Evolutionary conservation across 1,140 invertebrate species (phyloP).

Genomic region (Hyphantria cunea): DNA sequence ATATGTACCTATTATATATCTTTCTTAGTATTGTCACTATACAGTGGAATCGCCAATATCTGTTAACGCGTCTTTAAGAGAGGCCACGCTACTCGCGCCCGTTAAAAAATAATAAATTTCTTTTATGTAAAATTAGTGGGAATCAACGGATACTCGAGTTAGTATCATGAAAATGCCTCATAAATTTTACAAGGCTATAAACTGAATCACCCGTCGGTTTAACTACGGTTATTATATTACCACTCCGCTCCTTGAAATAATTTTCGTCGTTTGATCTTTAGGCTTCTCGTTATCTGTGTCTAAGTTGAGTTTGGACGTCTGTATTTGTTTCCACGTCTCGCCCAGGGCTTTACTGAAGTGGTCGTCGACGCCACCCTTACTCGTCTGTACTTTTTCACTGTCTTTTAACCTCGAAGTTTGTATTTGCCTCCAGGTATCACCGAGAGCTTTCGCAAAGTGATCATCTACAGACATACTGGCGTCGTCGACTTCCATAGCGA

Average conservation of each 20-base stretch:
- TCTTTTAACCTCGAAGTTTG: conserved; percentile 83
- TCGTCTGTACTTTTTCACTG: conserved; percentile 48
- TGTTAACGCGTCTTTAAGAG: conserved; percentile 1
- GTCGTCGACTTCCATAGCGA: conserved; percentile 80
- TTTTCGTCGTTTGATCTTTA: conserved; percentile 69
- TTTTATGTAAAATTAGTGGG: conserved; percentile 63
- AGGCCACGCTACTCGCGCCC: conserved; percentile 23
- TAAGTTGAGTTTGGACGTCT: conserved; percentile 71
- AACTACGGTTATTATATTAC: conserved; percentile 67
- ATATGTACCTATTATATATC: too few relatives aligned
- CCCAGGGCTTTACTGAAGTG: conserved; percentile 98
- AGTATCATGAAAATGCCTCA: conserved; percentile 57
- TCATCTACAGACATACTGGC: conserved; percentile 90
- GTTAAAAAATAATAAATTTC: conserved; percentile 49
- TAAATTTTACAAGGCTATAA: conserved; percentile 65
- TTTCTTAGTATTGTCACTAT: too few relatives aligned
- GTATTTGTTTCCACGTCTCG: conserved; percentile 95
- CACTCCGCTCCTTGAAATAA: conserved; percentile 75
- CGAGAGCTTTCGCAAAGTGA: conserved; percentile 97
- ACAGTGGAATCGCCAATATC: too few relatives aligned
- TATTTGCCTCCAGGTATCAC: conserved; percentile 95
- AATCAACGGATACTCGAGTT: conserved; percentile 67
- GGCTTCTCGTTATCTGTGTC: conserved; percentile 51
- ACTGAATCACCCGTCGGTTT: conserved; percentile 47
- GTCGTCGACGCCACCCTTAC: conserved; percentile 89